Evolutionary conservation across 2,888 invertebrate genomes (phyloP).

Genomic region (Odontomyia ornata): DNA sequence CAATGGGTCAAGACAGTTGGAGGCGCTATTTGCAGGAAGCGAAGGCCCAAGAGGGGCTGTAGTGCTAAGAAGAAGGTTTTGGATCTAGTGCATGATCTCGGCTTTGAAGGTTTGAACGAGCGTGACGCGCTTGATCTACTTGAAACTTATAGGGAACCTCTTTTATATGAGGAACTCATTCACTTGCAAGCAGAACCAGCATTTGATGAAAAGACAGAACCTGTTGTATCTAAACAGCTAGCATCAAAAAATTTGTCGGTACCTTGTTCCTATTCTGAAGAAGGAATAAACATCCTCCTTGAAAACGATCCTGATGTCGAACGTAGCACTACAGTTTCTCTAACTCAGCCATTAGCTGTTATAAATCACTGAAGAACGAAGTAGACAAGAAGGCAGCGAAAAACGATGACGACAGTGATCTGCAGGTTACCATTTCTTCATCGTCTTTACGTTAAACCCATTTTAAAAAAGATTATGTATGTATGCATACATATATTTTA

Average conservation of each 20-base stretch:
- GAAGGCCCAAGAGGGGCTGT: too few relatives aligned
- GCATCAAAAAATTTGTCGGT: conserved; percentile 51
- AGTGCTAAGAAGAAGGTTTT: too few relatives aligned
- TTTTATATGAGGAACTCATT: conserved; percentile 53
- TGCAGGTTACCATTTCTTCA: conserved; percentile 15
- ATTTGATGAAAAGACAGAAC: conserved; percentile 51
- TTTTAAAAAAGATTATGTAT: conserved; percentile 43
- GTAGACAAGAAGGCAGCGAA: conserved; percentile 30
- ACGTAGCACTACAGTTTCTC: conserved; percentile 51
- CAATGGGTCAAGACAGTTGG: too few relatives aligned
- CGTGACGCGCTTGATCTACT: conserved; percentile 53
- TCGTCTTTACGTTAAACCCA: not conserved
- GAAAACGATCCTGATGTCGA: conserved; percentile 51
- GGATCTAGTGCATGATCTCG: conserved; percentile 51
- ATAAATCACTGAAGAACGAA: conserved; percentile 50
- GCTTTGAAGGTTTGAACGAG: conserved; percentile 51
- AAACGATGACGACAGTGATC: conserved; percentile 27
- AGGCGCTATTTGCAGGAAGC: too few relatives aligned
- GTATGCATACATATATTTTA: conserved; percentile 41
- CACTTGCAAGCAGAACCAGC: conserved; percentile 51
- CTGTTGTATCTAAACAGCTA: conserved; percentile 50
- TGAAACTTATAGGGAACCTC: conserved; percentile 52
- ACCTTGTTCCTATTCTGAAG: conserved; percentile 48
- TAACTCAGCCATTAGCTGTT: conserved; percentile 52
- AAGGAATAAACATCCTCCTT: conserved; percentile 47